Conservation (phyloP, 2,797 vertebrate species). For the Sylvia borin region DNA sequence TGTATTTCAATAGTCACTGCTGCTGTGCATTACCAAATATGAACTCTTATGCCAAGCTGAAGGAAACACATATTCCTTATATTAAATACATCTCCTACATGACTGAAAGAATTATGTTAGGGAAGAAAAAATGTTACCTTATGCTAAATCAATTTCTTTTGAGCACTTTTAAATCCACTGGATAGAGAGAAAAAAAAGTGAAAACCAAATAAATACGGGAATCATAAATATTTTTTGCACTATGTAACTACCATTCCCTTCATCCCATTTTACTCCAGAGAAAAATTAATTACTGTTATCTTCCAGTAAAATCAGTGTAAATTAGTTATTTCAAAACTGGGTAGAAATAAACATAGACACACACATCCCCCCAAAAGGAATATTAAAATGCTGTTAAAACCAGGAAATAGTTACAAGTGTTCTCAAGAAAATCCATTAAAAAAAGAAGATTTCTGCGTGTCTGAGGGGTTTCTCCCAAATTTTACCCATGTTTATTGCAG, state of each 20-base stretch:
- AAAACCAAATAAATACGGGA: neutral
- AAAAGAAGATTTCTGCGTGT: neutral
- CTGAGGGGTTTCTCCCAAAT: fast-evolving
- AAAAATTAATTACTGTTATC: neutral
- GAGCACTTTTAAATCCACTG: neutral
- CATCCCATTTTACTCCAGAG: neutral
- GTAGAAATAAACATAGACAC: neutral
- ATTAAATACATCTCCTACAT: neutral
- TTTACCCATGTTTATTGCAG: neutral
- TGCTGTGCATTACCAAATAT: neutral
- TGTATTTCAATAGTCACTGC: neutral
- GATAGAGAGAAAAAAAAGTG: neutral
- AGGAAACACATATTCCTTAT: neutral
- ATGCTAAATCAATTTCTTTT: neutral
- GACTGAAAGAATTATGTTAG: neutral
- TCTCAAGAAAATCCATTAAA: neutral
- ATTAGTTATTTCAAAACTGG: neutral
- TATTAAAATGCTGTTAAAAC: neutral
- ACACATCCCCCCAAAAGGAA: neutral
- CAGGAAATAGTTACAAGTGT: neutral
- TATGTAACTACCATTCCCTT: neutral
- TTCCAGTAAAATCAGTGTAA: neutral
- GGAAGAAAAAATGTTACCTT: neutral
- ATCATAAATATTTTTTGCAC: neutral
- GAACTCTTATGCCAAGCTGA: neutral